These are phyloP conservation scores for Zosterops hypoxanthus DNA, from an alignment of 2,113 vertebrate species.

Conservation along the genomic window DNA sequence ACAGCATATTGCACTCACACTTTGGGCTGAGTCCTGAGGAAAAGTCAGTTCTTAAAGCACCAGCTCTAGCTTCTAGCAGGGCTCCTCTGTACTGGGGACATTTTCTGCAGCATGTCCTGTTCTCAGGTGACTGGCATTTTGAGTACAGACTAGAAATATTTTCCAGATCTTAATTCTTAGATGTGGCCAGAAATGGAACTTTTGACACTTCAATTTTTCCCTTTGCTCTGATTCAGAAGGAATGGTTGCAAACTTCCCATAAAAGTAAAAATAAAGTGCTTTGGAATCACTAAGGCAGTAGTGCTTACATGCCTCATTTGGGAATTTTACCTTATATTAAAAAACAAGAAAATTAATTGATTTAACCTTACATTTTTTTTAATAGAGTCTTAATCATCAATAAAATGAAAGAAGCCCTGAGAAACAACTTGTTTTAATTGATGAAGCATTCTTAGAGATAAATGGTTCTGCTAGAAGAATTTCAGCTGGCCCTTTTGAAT, in stretches of 20 bases:
- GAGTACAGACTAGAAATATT: background rate
- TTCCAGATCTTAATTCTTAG: background rate
- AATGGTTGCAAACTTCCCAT: background rate
- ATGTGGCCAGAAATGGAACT: background rate
- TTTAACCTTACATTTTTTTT: background rate
- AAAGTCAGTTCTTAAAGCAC: background rate
- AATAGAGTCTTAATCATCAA: background rate
- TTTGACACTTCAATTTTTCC: background rate
- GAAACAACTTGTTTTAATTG: background rate
- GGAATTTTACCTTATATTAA: background rate
- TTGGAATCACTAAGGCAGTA: background rate
- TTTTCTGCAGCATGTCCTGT: background rate
- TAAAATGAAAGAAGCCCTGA: background rate
- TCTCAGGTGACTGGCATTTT: background rate
- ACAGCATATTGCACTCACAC: background rate
- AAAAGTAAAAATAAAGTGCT: background rate
- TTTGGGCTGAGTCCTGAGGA: background rate
- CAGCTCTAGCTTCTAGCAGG: background rate
- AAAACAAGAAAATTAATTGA: background rate
- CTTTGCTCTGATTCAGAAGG: background rate
- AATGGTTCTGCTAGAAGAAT: background rate
- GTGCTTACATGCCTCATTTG: background rate
- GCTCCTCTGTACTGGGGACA: accelerated
- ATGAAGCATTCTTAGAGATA: background rate
- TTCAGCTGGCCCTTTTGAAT: background rate